Base-by-base conservation (phyloP, 2,888 invertebrate genomes). In the Agrochola macilenta region DNA sequence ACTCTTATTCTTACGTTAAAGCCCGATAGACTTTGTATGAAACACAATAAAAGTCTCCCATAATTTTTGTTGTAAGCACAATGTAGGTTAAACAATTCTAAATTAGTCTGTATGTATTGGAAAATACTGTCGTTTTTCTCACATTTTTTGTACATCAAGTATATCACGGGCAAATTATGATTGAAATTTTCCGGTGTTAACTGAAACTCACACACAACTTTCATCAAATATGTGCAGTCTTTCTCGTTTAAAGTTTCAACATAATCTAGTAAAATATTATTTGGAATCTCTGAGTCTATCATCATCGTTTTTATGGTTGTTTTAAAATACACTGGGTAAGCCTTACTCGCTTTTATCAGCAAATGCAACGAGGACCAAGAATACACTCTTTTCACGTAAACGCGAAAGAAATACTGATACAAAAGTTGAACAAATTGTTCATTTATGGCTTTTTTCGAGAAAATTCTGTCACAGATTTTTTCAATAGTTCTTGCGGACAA, bases 331-430 rank as follows among this genome's bases (percentile, higher is more conserved):
- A 23, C 12, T 1, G 83, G 79, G 39, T 86, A 79, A 11, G 69
- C 77, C 12, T 81, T 83, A 30, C 79, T 83, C 0, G 85, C 85
- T 68, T 79, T 86, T 30, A 85, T 72, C 1, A 85, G n/a, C 12
- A 83, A 23, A 58, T 81, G 85, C 7, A 85, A 26, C 0, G 85
- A 81, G 1, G 78, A 81, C 81, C 85, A 85, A 1, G 81, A 81
- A 46, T 85, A 85, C 11, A 57, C 20, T 39, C 71, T 71, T 30
- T 73, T 74, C 0, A 83, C 68, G 26, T 83, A 85, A 0, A 64
- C 5, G 2, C 46, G 30, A 30, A 85, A 79, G 63, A 85, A 85
- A 57, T 52, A 43, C 9, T 66, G 12, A 26, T 85, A 85, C 12
- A 81, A 61, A 0, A 71, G 35, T n/a, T 79, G 17, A 1, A 83